Evolutionary conservation across 2,797 vertebrate species (phyloP).

Genomic region (Pelobates cultripes): DNA sequence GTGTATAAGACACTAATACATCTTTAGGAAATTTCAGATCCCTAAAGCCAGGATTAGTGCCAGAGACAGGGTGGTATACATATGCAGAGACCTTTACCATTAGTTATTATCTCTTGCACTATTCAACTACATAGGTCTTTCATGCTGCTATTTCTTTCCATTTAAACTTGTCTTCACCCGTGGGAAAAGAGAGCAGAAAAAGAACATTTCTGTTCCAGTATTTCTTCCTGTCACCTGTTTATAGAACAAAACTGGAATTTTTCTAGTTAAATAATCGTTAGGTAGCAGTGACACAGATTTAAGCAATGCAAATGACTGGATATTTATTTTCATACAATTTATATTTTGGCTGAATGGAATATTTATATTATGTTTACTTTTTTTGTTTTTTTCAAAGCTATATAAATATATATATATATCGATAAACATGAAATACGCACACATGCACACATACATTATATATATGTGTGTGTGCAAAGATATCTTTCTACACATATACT

Average conservation of each 20-base stretch:
- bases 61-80: constrained; percentile 75
- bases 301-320: neutral
- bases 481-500: too few species aligned
- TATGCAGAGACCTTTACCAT: constrained; percentile 71
- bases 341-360: too few species aligned
- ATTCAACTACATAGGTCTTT: constrained; percentile 80
- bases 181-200: constrained; percentile 47
- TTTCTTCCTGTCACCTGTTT: constrained; percentile 61
- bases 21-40: constrained; percentile 88
- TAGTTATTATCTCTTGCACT: constrained; percentile 78
- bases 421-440: too few species aligned
- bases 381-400: too few species aligned
- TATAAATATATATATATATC: too few species aligned
- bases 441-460: too few species aligned
- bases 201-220: constrained; percentile 57
- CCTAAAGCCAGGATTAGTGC: constrained; percentile 86
- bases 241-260: constrained; percentile 39
- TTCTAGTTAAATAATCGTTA: neutral
- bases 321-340: too few species aligned
- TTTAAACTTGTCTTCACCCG: constrained; percentile 48
- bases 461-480: too few species aligned
- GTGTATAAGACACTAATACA: constrained; percentile 91
- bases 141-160: constrained; percentile 62
- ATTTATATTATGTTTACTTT: too few species aligned
- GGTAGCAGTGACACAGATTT: neutral